Evolutionary conservation across 2,797 vertebrate genomes (phyloP).

Genomic region (Esox lucius): DNA sequence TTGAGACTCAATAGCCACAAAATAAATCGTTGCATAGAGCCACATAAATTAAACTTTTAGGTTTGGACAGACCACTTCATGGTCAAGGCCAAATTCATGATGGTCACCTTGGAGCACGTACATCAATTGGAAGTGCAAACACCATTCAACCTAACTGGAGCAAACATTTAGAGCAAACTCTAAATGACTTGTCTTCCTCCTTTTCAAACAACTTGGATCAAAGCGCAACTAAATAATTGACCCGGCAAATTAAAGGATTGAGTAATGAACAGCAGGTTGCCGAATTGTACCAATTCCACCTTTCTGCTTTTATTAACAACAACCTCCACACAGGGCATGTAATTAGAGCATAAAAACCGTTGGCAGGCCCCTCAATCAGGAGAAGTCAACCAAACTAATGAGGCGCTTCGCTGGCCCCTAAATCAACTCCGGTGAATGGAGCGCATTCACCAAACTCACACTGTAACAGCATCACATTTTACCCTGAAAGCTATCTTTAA

Average conservation of each 20-base stretch:
- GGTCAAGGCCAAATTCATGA: too few relatives aligned
- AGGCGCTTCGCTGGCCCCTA: slow-evolving; percentile 31
- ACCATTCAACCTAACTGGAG: neutral
- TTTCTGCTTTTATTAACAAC: slow-evolving; percentile 53
- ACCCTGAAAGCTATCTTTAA: neutral
- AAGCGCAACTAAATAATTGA: slow-evolving; percentile 21
- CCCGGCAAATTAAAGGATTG: slow-evolving; percentile 27
- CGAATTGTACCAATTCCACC: slow-evolving; percentile 45
- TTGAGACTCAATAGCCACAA: neutral
- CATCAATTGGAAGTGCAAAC: too few relatives aligned
- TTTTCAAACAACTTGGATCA: slow-evolving; percentile 8
- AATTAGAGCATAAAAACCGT: slow-evolving; percentile 43
- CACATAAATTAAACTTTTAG: neutral
- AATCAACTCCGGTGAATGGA: slow-evolving; percentile 24
- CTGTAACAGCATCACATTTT: slow-evolving; percentile 24
- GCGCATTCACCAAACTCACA: slow-evolving; percentile 23
- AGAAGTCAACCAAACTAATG: slow-evolving; percentile 48
- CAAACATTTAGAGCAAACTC: neutral
- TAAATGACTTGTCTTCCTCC: neutral
- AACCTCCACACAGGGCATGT: slow-evolving; percentile 39
- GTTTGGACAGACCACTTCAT: neutral
- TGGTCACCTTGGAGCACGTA: too few relatives aligned
- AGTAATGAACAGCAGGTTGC: slow-evolving; percentile 21
- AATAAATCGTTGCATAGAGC: too few relatives aligned
- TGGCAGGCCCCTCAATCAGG: slow-evolving; percentile 50